Evolutionary conservation across 2,113 vertebrate genomes (phyloP), one percentile per base, ranked within the genome.

Genomic region (Bettongia penicillata): DNA sequence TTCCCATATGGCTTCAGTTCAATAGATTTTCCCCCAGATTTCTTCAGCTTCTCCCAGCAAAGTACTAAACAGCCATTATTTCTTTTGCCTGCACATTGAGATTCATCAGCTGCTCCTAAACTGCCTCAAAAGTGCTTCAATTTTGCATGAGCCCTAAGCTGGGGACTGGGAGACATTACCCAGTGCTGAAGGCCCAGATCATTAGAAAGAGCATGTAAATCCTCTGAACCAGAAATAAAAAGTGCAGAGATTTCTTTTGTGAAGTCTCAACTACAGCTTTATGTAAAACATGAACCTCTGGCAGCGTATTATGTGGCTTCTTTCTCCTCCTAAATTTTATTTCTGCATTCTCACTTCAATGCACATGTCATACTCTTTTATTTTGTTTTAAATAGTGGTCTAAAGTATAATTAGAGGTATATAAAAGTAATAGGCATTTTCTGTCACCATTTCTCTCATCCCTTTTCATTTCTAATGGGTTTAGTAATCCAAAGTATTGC

Each of bases 131-230:
- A 99, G 98, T 98, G 97, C 98, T 99, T 99, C 98, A 99, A 99
- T 99, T 99, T 99, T 99, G 98, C 98, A 99, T 99, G 99, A 99
- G 98, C 94, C 50, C 98, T 99, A 99, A 99, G 98, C 98, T 99
- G 98, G 98, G 98, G 97, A 98, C 98, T 98, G 98, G 98, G 98
- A 98, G 98, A 98, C 98, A 98, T 98, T 98, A 98, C 91, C 95
- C 98, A 97, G 98, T 98, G 96, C 98, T 98, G 98, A 98, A 98
- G 98, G 98, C 98, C 98, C 95, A 97, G 98, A 98, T 99, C 99
- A 98, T 99, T 99, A 98, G 98, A 98, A 97, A 98, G 98, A 98
- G 97, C 98, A 98, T 99, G 99, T 99, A 99, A 98, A 98, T 98
- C 97, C 98, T 97, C 97, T 99, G 98, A 99, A 99, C 99, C 99